A percentile compares a stretch with the other conserved stretches of the same genome.
These are phyloP conservation scores for Scaptomyza flava DNA, from an alignment of 2,888 invertebrate species.

Conservation along the genomic window DNA sequence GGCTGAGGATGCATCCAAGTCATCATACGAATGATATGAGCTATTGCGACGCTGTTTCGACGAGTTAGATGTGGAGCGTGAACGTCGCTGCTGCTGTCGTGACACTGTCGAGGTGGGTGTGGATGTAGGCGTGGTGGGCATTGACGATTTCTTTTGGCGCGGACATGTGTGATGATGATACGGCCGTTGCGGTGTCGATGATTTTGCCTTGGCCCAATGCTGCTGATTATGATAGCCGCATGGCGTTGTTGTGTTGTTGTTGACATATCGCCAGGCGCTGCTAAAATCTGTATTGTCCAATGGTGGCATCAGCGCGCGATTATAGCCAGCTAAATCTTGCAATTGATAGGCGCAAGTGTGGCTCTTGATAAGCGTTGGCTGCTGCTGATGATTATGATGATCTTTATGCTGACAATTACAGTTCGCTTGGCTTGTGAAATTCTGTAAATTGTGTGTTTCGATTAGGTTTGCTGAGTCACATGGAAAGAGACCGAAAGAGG, in stretches of 20 bases:
- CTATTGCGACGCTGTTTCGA: conserved; percentile 78
- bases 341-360: conserved; percentile 81
- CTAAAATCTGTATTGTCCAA: conserved; percentile 78
- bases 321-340: conserved; percentile 78
- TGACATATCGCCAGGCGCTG: conserved; percentile 66
- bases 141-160: conserved; percentile 54
- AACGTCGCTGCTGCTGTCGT: conserved; percentile 59
- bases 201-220: conserved; percentile 42
- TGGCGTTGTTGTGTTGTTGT: conserved; percentile 58
- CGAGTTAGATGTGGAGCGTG: conserved; percentile 54
- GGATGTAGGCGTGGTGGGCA: conserved; percentile 13
- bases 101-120: conserved; percentile 30
- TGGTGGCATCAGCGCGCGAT: conserved; percentile 82
- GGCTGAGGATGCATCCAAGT: conserved; percentile 71
- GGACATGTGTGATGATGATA: conserved; percentile 74
- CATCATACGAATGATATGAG: conserved; percentile 81
- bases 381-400: conserved; percentile 48
- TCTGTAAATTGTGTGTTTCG: conserved; percentile 55
- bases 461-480: conserved; percentile 9
- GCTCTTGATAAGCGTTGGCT: conserved; percentile 69
- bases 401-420: conserved; percentile 67
- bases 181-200: conserved; percentile 16
- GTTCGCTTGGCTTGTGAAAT: conserved; percentile 76
- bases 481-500: background rate
- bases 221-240: conserved; percentile 60